These are phyloP conservation scores for Sylvilagus bachmani DNA, from an alignment of 2,113 vertebrate species.

Conservation along the genomic window DNA sequence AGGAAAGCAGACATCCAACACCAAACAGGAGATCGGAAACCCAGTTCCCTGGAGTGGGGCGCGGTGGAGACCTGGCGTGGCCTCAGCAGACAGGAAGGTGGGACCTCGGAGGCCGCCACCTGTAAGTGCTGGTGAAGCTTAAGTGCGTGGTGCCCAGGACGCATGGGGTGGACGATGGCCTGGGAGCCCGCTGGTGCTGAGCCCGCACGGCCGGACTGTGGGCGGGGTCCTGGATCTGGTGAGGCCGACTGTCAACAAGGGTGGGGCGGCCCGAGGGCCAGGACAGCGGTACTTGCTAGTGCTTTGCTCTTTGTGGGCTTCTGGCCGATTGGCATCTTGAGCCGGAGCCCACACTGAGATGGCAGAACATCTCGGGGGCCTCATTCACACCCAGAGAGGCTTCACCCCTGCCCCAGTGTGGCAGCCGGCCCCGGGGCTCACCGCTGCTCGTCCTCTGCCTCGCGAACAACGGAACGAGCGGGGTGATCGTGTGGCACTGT, in stretches of 20 bases:
- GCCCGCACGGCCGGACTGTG: background rate
- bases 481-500: accelerated
- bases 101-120: background rate
- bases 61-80: background rate
- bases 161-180: background rate
- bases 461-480: accelerated
- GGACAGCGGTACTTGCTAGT: background rate
- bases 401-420: background rate
- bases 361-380: background rate
- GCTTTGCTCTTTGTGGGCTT: constrained; percentile 65
- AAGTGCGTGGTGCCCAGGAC: background rate
- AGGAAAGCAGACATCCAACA: constrained; percentile 55
- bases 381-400: background rate
- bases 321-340: background rate
- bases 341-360: constrained; percentile 30
- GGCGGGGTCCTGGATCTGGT: background rate
- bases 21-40: background rate
- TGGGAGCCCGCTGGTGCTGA: background rate
- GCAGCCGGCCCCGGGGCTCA: background rate
- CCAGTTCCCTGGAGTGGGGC: background rate
- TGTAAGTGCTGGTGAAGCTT: constrained; percentile 64
- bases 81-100: background rate
- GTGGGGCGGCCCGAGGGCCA: background rate
- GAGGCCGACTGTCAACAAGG: too few relatives aligned
- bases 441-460: background rate